Conservation (phyloP, 2,797 vertebrate species). For the Falco concolor region DNA sequence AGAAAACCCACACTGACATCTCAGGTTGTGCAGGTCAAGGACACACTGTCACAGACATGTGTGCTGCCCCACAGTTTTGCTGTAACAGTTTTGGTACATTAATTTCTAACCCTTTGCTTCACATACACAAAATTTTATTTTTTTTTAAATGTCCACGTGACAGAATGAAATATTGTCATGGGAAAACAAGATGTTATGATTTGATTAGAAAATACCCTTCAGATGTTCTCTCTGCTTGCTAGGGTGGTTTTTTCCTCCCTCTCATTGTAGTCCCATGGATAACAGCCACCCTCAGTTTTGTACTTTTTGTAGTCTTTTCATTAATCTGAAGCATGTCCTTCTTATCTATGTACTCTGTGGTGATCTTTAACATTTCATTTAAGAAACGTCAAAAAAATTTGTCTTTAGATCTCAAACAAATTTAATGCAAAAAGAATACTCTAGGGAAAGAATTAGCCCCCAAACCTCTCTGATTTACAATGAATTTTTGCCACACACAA, state of each 20-base stretch:
- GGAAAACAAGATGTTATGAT: neutral
- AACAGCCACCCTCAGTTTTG: neutral
- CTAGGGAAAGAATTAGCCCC: neutral
- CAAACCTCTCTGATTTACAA: neutral
- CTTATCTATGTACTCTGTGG: neutral
- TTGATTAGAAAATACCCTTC: neutral
- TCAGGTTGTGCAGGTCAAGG: neutral
- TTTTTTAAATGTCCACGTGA: neutral
- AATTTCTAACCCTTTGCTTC: neutral
- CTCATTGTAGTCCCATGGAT: neutral
- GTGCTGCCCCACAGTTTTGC: neutral
- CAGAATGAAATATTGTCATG: neutral
- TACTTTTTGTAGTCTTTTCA: neutral
- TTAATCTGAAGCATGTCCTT: neutral
- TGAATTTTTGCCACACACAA: neutral
- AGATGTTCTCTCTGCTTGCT: neutral
- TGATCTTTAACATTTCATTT: neutral
- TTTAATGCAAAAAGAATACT: neutral
- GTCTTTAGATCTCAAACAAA: neutral
- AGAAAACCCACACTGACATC: neutral
- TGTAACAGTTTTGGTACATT: neutral
- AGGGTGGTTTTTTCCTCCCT: fast-evolving
- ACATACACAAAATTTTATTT: neutral
- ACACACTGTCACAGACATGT: neutral
- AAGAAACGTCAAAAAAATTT: neutral